Evolutionary conservation across 1,140 invertebrate species (phyloP), one percentile per base, ranked within the genome.

Genomic region (Temnothorax curvispinosus): DNA sequence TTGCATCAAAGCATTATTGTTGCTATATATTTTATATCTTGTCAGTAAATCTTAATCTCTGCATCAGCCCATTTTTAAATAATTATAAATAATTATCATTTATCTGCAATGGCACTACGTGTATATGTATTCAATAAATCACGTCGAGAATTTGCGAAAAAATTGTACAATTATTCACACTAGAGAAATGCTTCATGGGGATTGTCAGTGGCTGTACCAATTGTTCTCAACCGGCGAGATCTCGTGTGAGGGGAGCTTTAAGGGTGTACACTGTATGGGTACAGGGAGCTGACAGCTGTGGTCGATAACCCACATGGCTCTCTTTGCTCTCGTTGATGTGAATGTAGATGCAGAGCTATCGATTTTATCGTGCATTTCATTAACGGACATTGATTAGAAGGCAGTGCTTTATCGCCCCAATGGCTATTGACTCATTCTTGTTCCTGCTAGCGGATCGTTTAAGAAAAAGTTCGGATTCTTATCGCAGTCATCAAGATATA

Each of bases 261-360:
- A 92, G 60, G 60, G 44, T 35, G 64, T 56, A 35, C 81, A 52
- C 74, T 88, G 82, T 69, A 81, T 88, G 85, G 58, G 76, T 69
- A 44, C 85, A 78, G 84, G 85, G 89, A 88, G 87, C 82, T 92
- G 92, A 92, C 92, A 94, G 93, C 93, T 94, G 93, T 88, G 88
- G 71, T 85, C 88, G 86, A 92, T 91, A 93, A 91, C 85, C 92
- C 93, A 93, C 90, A 94, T 94, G 92, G 89, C 87, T 85, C 88
- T 91, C 67, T 90, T 80, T 89, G 85, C 91, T 91, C 87, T 93
- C 47, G 71, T 86, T 74, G 75, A 90, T 64, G 32, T 69, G 21
- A 93, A 93, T 92, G 90, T 89, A 86, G 52, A 80, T 92, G 90
- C 90, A 86, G 52, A 80, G 50, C 60, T 92, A 93, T 94, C 90